Evolutionary conservation across 1,140 invertebrate genomes (phyloP).

Genomic region (Octopus bimaculoides): DNA sequence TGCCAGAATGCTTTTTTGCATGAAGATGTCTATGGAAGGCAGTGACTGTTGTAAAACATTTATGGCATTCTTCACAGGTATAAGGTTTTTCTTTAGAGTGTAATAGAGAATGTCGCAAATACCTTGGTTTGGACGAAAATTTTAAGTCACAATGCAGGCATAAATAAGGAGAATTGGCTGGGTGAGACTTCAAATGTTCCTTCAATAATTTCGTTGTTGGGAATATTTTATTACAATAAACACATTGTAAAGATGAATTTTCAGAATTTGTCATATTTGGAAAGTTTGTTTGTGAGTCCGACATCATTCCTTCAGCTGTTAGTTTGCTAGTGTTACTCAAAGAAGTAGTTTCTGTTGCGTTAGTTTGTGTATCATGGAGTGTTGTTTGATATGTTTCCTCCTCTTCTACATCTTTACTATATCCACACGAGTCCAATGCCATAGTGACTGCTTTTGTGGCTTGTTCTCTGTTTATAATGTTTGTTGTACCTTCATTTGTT

Average conservation of each 20-base stretch:
- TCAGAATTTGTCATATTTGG: background rate
- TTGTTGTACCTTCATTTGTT: too few species aligned
- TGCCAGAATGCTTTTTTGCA: background rate
- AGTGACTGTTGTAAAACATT: slow-evolving; percentile 9
- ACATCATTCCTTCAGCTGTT: background rate
- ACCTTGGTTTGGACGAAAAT: background rate
- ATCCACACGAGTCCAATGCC: background rate
- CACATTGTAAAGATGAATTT: background rate
- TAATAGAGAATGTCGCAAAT: background rate
- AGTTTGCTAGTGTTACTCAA: background rate
- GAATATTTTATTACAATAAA: background rate
- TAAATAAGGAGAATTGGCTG: background rate
- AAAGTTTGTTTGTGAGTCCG: background rate
- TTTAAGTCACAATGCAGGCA: background rate
- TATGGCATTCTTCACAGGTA: slow-evolving; percentile 17
- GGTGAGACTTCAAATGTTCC: slow-evolving; percentile 3
- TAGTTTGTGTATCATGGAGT: background rate
- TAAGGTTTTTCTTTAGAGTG: slow-evolving; percentile 19
- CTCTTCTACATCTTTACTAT: background rate
- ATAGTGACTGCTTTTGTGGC: too few species aligned
- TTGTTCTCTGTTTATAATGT: too few species aligned
- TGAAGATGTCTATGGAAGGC: slow-evolving; percentile 2
- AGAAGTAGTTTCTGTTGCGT: background rate
- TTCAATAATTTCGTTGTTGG: background rate
- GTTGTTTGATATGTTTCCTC: background rate